These are phyloP conservation scores for Pandion haliaetus DNA, from an alignment of 2,113 vertebrate species.

Conservation along the genomic window DNA sequence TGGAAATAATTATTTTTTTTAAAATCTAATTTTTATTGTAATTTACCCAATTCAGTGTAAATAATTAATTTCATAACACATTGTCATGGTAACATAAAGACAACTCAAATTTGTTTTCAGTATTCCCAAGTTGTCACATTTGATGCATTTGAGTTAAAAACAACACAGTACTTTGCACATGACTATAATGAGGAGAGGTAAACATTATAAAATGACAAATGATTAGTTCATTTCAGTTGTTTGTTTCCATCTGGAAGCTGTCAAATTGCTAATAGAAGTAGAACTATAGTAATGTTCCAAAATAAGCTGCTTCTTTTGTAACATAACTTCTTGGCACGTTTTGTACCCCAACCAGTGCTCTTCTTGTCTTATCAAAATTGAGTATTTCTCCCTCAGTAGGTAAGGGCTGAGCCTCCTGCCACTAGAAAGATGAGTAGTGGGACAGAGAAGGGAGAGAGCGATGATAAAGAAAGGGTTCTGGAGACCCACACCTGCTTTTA, in stretches of 20 bases:
- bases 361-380: background rate
- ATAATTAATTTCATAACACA: background rate
- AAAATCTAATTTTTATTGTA: background rate
- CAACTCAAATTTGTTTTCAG: background rate
- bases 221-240: background rate
- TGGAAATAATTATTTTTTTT: background rate
- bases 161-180: background rate
- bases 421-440: background rate
- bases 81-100: background rate
- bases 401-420: background rate
- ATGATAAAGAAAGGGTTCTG: background rate
- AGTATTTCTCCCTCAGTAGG: background rate
- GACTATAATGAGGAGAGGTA: background rate
- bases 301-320: background rate
- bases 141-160: slow-evolving; percentile 16
- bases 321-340: background rate
- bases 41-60: background rate
- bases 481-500: background rate
- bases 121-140: background rate
- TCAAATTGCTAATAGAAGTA: background rate
- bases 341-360: background rate
- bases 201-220: background rate
- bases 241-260: background rate
- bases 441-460: background rate
- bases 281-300: background rate